Base-by-base conservation (phyloP, 1,140 invertebrate genomes). In the Druon quercuslanigerum region DNA sequence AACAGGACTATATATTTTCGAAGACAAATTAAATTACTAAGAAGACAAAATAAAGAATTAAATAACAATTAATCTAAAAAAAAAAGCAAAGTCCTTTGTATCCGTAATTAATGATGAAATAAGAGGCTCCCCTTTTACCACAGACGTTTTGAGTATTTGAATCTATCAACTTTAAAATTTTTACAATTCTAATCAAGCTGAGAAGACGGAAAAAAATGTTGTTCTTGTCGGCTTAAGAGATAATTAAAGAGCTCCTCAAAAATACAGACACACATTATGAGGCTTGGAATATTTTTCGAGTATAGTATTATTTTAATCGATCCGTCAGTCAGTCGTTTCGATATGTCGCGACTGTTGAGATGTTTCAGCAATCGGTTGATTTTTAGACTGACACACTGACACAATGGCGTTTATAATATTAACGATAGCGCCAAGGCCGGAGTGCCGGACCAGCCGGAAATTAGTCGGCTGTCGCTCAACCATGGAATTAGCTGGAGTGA, bases 361-460 rank as follows among this genome's bases (percentile, higher is more conserved):
- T 66, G 60, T 66, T 66, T 66, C 9, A 66, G 60, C 25, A 66
- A 66, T 66, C 60, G n/a, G 25, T 40, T 25, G 25, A 20, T 33
- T 46, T 66, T 66, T 66, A 66, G 66, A 76, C 76, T 85, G 85
- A 76, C 85, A 87, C 79, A 87, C 84, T 86, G 84, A 84, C 84
- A 87, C 82, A 85, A 77, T 85, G 82, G 72, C 77, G 60, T 76
- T 78, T 86, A 75, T 77, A 84, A 83, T 87, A 85, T 85, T 84
- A 85, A 85, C 75, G 78, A 80, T 70, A 79, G 71, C 40, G 66
- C 46, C 83, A 85, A 85, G 83, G 83, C 74, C 81, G 71, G 52
- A 33, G 25, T 33, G 25, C 25, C 25, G 25, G 25, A 33, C 25
- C 5, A 25, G 81, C 74, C 81, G 71, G 52, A 33, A 86, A 85